Evolutionary conservation across 2,888 invertebrate genomes (phyloP), one percentile per base, ranked within the genome.

Genomic region (Eristalinus sepulchralis): DNA sequence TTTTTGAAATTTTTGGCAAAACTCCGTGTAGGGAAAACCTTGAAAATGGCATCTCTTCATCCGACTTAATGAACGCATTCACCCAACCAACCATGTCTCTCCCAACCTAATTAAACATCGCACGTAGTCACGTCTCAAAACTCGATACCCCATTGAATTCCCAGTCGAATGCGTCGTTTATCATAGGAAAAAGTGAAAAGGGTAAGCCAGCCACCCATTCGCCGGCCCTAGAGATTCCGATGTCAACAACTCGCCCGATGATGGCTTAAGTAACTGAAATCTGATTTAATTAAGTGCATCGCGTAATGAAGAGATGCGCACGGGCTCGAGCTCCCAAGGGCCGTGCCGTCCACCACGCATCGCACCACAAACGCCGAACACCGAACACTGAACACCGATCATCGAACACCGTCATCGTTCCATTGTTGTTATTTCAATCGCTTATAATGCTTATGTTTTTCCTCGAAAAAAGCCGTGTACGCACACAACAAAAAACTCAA

Each of bases 401-500:
- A 47, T 47, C 47, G 47, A n/a, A 66, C 67, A 47, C 31, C 53
- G 33, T 71, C 57, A 55, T 36, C 53, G 22, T 71, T 66, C 86
- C 70, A 75, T 86, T 83, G 78, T 82, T 85, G 73, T 75, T 78
- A 77, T 83, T 83, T 86, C 78, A 79, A 83, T 86, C 75, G 83
- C 78, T 71, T 83, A 73, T 83, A 83, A 86, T 83, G 83, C 83
- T 78, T 79, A 79, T 86, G 83, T 86, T 83, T 75, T 86, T 83
- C 83, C 31, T 73, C 78, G 83, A 83, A 85, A 72, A 70, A 63
- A 63, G 27, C 22, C 60, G 36, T 66, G 53, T 60, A 39, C 68
- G 76, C 82, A 78, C 63, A 66, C 78, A 73, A 85, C 75, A 77
- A 60, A 22, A n/a, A n/a, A n/a, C n/a, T n/a, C n/a, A n/a, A n/a